phyloP scores from a whole-genome alignment of 2,797 vertebrate genomes.

The Phyllotis vaccarum region DNA sequence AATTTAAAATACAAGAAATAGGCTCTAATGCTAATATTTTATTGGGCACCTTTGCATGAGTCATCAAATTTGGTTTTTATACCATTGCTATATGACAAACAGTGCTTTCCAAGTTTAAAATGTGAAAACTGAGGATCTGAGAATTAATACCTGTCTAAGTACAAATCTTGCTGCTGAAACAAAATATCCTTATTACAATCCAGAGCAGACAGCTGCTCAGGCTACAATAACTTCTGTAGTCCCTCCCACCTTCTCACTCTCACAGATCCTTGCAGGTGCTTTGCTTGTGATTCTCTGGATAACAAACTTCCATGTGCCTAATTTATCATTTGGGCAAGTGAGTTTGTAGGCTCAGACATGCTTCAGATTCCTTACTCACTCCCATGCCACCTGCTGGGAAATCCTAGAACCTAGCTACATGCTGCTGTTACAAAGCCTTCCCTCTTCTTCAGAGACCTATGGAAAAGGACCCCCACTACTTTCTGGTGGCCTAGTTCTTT shows the following conservation, averaged over 20 bases:
- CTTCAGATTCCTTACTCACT: too few species aligned
- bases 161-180: background rate
- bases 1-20: conserved; percentile 16
- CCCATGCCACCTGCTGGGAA: background rate
- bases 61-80: background rate
- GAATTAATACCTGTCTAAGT: background rate
- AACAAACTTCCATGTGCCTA: background rate
- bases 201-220: background rate
- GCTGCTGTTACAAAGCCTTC: background rate
- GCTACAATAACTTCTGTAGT: background rate
- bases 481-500: background rate
- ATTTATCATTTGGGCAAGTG: background rate
- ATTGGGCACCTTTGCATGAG: background rate
- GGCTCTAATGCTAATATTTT: background rate
- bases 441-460: background rate
- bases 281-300: background rate
- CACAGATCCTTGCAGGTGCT: background rate
- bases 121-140: background rate
- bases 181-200: background rate
- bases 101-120: conserved; percentile 14
- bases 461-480: background rate
- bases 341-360: background rate
- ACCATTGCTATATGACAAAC: background rate
- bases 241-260: too few species aligned
- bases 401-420: background rate